A percentile compares a stretch with the other conserved stretches of the same genome.
phyloP scores from a whole-genome alignment of 1,140 invertebrate genomes.

The Trachelipus rathkii region DNA sequence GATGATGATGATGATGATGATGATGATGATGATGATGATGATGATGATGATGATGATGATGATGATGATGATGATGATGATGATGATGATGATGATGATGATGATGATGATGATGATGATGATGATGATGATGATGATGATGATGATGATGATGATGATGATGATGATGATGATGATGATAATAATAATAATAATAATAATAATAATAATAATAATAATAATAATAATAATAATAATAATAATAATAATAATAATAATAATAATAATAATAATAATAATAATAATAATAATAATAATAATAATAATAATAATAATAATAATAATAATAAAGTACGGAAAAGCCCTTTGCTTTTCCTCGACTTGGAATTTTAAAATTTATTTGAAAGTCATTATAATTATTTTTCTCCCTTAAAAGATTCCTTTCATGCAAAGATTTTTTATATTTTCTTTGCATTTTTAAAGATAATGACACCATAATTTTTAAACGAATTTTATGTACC shows the following conservation, averaged over 20 bases:
- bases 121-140: constrained; percentile 9
- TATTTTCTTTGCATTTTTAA: no score
- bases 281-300: constrained; percentile 11
- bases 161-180: constrained; percentile 9
- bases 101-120: constrained; percentile 9
- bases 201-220: constrained; percentile 11
- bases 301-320: neutral
- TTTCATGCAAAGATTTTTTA: no score
- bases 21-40: constrained; percentile 11
- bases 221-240: constrained; percentile 11
- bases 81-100: constrained; percentile 10
- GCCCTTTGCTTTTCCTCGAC: no score
- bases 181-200: constrained; percentile 11
- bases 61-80: constrained; percentile 11
- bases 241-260: constrained; percentile 11
- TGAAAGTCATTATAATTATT: no score
- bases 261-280: constrained; percentile 11
- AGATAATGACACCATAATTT: no score
- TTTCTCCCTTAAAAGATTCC: no score
- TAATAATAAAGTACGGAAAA: no score
- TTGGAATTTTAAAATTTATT: no score
- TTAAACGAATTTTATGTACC: no score
- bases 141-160: constrained; percentile 9
- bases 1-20: constrained; percentile 11
- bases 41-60: constrained; percentile 11